Evolutionary conservation across 2,797 vertebrate species (phyloP), one percentile per base, ranked within the genome.

Genomic region (Takifugu rubripes): DNA sequence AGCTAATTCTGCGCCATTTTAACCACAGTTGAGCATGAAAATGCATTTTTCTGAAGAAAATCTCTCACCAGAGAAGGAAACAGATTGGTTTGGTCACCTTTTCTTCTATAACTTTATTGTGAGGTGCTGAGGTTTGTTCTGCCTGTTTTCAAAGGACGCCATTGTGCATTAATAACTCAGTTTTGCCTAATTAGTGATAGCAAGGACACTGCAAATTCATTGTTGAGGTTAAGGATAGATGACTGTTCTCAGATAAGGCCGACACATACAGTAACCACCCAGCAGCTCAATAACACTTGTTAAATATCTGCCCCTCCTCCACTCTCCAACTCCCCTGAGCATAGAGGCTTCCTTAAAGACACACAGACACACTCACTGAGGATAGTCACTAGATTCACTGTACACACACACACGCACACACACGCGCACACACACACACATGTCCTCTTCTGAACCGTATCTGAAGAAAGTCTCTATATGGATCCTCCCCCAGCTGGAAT

Each of bases 251-350:
- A 55, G 65, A 54, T 42, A 45, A 68, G 33, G 25, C 25, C 5
- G 8, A 47, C 54, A 62, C 54, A 40, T 75, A 67, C 80, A 76
- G 75, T 76, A 52, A 52, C 54, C 59, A 47, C 40, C 56, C 62
- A 53, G 50, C 52, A 57, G 49, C 29, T 59, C 14, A 48, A 49
- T 49, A 51, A 31, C 26, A 11, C 24, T 44, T 51, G 54, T 53
- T 56, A 45, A 65, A 60, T 51, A 74, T 15, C 29, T n/a, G 33
- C 82, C 78, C 82, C 64, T 82, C 82, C 79, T 79, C 84, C 83
- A 70, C 72, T 25, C 64, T 21, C 14, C 2, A 62, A 27, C 47
- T 61, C 61, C 51, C 15, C 43, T 52, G 64, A n/a, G 65, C 45
- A 75, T 27, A 64, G 71, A 59, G 61, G 47, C 44, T 3, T n/a